These are phyloP conservation scores for Indicator indicator DNA, from an alignment of 2,113 vertebrate species.

Conservation along the genomic window DNA sequence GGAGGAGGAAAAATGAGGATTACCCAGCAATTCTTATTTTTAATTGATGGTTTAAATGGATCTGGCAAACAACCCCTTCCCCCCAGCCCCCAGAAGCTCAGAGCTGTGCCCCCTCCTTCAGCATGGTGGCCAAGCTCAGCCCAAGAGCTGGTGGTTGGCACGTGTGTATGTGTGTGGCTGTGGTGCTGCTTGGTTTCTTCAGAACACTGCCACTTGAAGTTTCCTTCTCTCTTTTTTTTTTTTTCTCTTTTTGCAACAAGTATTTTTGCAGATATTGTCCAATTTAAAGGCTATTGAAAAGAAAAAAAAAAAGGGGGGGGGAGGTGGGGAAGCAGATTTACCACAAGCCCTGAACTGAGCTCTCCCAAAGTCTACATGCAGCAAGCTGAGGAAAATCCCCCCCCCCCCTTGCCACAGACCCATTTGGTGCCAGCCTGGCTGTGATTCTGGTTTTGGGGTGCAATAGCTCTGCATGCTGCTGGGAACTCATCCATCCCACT, in stretches of 20 bases:
- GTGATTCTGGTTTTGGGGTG: background rate
- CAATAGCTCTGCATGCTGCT: background rate
- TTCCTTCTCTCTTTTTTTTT: background rate
- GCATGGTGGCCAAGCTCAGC: rapidly evolving
- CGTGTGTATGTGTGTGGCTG: background rate
- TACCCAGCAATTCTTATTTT: background rate
- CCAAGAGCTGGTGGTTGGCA: background rate
- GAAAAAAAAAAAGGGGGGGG: background rate
- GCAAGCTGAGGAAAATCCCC: background rate
- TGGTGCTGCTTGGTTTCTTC: background rate
- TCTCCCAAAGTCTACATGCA: background rate
- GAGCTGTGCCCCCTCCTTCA: background rate
- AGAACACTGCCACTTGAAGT: background rate
- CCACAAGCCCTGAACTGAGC: background rate
- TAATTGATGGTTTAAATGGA: background rate
- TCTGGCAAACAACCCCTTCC: background rate
- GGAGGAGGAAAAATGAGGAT: background rate
- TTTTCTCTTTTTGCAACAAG: background rate
- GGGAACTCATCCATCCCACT: background rate
- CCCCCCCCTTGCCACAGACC: rapidly evolving
- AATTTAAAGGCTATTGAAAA: background rate
- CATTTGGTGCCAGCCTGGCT: rapidly evolving
- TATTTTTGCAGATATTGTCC: background rate
- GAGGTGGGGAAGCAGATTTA: background rate
- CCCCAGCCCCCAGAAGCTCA: background rate